Evolutionary conservation across 1,140 invertebrate genomes (phyloP), one percentile per base, ranked within the genome.

Genomic region (Drosophila malerkotliana): DNA sequence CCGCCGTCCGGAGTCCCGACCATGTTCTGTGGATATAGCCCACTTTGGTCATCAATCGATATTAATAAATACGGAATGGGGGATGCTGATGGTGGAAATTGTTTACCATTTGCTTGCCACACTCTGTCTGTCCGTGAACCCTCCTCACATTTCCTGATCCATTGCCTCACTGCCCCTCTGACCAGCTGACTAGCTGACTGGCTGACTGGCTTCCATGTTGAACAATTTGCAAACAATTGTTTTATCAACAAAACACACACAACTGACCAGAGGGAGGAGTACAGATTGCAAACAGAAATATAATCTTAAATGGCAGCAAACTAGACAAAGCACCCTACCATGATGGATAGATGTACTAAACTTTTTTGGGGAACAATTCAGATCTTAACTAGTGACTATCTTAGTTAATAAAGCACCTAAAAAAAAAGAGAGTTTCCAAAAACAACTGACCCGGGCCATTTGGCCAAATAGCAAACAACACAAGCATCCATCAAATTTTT

Each of bases 161-260:
- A 32, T 15, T 14, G 6, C n/a, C 28, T 1, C 7, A n/a, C 41
- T 10, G 18, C 1, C 63, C 66, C 24, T 44, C 34, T 52, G 64
- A 64, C 64, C 45, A 30, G 54, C 64, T 71, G 69, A 26, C 26
- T 26, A 26, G 26, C 53, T 10, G 18, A 2, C 63, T 68, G 21
- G 51, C 34, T 52, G 64, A 64, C 64, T 63, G 44, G 55, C 66
- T 72, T 58, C 69, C 69, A 73, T 74, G 68, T 51, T 52, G 59
- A 61, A 88, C 78, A 87, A 87, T 79, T 88, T 74, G 75, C 66
- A 73, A 79, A 55, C 75, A 82, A 82, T 88, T 87, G 83, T 88
- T 78, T 67, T 58, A 77, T 79, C 63, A 73, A 59, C 57, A 45
- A 52, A 73, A 79, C 18, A 69, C 64, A 68, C 52, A 68, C 26